Percentiles rank a stretch among this genome's conserved stretches.
Conservation (phyloP, 2,888 invertebrate genomes). For the Gymnoscelis rufifasciata region DNA sequence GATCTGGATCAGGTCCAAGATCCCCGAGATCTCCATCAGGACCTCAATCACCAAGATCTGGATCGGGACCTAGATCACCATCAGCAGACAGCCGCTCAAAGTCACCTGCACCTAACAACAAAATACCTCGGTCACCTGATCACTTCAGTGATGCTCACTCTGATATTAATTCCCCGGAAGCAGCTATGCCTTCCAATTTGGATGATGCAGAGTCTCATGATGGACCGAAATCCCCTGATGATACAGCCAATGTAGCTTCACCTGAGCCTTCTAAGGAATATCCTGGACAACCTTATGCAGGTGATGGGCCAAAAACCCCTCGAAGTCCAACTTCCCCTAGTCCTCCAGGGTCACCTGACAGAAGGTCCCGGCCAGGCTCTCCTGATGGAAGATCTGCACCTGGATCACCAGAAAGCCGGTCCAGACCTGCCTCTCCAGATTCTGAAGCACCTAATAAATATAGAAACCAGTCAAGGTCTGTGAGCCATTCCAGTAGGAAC, state of each 20-base stretch:
- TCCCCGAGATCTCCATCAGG: no score
- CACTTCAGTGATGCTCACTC: constrained; percentile 68
- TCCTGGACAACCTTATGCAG: constrained; percentile 44
- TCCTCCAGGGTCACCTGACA: constrained; percentile 40
- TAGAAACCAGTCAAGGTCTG: constrained; percentile 42
- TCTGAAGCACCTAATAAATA: constrained; percentile 46
- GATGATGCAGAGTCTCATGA: constrained; percentile 66
- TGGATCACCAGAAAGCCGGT: constrained; percentile 52
- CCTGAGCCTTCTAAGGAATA: constrained; percentile 50
- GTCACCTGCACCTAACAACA: constrained; percentile 45
- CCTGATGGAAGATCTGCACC: constrained; percentile 53
- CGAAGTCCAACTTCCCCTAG: constrained; percentile 52
- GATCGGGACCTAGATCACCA: constrained; percentile 47
- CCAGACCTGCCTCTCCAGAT: constrained; percentile 59
- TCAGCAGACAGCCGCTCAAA: constrained; percentile 51
- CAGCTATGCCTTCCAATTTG: constrained; percentile 62
- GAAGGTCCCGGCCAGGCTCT: constrained; percentile 52
- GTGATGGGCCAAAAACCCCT: constrained; percentile 64
- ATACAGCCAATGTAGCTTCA: constrained; percentile 48
- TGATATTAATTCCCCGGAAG: constrained; percentile 71
- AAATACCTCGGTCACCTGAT: constrained; percentile 52
- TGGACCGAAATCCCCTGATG: constrained; percentile 68
- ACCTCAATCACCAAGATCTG: no score
- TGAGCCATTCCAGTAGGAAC: constrained; percentile 58
- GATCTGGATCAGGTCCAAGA: no score